Conservation (phyloP, 2,113 vertebrate genomes). For the Dromas ardeola region DNA sequence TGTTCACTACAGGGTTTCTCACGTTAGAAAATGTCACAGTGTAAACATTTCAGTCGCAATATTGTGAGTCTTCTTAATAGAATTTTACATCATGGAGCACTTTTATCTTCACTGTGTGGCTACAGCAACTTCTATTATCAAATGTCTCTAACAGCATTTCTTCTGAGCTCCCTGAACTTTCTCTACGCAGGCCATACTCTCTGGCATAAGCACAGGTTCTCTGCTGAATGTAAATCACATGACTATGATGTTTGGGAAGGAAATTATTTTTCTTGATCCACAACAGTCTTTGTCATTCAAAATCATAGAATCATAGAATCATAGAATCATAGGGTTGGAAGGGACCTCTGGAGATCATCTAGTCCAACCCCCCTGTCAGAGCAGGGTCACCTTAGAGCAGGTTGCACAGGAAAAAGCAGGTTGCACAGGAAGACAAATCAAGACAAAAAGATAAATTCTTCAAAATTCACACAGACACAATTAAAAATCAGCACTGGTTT, state of each 20-base stretch:
- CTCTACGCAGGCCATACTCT: not conserved
- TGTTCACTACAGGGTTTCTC: not conserved
- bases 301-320: too few species aligned
- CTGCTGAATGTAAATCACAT: not conserved
- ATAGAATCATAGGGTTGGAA: too few species aligned
- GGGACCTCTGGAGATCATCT: too few species aligned
- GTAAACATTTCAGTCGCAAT: not conserved
- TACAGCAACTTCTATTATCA: not conserved
- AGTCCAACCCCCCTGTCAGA: too few species aligned
- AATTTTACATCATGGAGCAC: not conserved
- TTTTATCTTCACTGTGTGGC: not conserved
- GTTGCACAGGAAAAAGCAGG: too few species aligned
- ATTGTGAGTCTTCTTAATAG: not conserved
- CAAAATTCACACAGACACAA: not conserved
- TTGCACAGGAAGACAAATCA: too few species aligned
- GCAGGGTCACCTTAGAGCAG: too few species aligned
- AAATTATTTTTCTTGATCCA: not conserved
- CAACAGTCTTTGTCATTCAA: not conserved
- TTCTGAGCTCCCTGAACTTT: not conserved
- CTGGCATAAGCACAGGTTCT: not conserved
- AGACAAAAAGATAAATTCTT: not conserved
- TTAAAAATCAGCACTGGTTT: not conserved
- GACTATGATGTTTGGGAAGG: not conserved
- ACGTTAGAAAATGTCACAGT: not conserved
- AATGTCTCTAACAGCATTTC: not conserved